A percentile compares a stretch with the other conserved stretches of the same genome.
Evolutionary conservation across 2,113 vertebrate species (phyloP).

Genomic region (Dasyornis broadbenti): DNA sequence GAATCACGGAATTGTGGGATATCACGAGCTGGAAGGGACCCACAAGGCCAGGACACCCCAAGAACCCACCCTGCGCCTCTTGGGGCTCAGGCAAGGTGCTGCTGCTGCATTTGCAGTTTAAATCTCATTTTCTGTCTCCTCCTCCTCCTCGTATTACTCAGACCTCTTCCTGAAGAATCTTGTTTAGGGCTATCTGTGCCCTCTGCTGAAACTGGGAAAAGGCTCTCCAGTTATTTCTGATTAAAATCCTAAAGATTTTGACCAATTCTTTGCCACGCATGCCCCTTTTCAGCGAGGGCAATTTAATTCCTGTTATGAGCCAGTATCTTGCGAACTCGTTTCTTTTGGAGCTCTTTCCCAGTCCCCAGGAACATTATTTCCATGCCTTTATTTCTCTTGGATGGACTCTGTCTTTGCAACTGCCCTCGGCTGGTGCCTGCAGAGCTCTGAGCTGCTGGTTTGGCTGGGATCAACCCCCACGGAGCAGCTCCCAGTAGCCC

Average conservation of each 20-base stretch:
- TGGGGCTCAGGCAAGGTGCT: background rate
- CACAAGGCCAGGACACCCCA: background rate
- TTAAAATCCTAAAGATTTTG: background rate
- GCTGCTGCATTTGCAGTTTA: background rate
- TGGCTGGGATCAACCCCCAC: background rate
- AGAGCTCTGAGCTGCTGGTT: conserved; percentile 17
- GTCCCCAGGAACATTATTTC: conserved; percentile 36
- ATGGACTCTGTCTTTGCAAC: background rate
- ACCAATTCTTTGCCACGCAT: background rate
- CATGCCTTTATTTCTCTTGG: conserved; percentile 54
- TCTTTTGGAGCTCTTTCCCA: conserved; percentile 25
- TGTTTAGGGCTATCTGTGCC: background rate
- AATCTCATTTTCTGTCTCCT: background rate
- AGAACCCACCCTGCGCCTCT: background rate
- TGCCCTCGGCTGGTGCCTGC: background rate
- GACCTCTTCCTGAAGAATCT: background rate
- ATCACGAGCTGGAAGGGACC: background rate
- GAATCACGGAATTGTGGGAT: background rate
- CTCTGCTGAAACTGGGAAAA: background rate
- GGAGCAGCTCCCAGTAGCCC: conserved; percentile 37
- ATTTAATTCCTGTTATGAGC: conserved; percentile 25
- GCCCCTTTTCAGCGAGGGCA: background rate
- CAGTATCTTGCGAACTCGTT: conserved; percentile 28
- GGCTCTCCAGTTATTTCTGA: background rate
- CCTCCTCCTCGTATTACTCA: background rate